These are phyloP conservation scores for Pantherophis alleghaniensis DNA, from an alignment of 2,797 vertebrate genomes.

Conservation along the genomic window DNA sequence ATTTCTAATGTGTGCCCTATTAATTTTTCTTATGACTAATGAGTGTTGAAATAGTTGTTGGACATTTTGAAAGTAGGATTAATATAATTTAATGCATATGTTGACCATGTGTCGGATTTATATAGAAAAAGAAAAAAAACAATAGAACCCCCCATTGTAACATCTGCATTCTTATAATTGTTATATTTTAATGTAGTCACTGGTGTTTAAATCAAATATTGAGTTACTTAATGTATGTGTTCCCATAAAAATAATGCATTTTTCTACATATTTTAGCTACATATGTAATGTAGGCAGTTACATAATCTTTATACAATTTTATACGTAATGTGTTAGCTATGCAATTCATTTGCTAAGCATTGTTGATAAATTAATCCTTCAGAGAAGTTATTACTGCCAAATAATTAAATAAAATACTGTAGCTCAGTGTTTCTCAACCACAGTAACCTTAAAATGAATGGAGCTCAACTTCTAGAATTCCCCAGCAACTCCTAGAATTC, in stretches of 20 bases:
- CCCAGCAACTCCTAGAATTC: neutral
- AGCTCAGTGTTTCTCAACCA: neutral
- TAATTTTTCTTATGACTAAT: slow-evolving; percentile 35
- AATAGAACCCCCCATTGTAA: neutral
- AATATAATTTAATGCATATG: slow-evolving; percentile 28
- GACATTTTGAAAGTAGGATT: slow-evolving; percentile 12
- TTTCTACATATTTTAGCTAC: neutral
- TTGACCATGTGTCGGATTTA: slow-evolving; percentile 17
- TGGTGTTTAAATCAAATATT: slow-evolving; percentile 10
- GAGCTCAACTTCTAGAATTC: neutral
- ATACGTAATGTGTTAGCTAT: neutral
- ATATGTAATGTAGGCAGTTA: neutral
- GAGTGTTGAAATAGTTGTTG: slow-evolving; percentile 31
- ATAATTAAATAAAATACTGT: neutral
- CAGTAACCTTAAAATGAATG: neutral
- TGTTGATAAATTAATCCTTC: neutral
- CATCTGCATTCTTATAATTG: slow-evolving; percentile 16
- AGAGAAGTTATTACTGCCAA: neutral
- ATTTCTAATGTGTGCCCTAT: slow-evolving; percentile 38
- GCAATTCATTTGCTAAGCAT: neutral
- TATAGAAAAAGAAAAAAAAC: neutral
- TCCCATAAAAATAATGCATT: neutral
- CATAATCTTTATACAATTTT: slow-evolving; percentile 6
- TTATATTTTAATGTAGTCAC: neutral
- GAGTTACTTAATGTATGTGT: neutral